These are phyloP conservation scores for Climacteris rufus DNA, from an alignment of 2,113 vertebrate genomes.

Conservation along the genomic window DNA sequence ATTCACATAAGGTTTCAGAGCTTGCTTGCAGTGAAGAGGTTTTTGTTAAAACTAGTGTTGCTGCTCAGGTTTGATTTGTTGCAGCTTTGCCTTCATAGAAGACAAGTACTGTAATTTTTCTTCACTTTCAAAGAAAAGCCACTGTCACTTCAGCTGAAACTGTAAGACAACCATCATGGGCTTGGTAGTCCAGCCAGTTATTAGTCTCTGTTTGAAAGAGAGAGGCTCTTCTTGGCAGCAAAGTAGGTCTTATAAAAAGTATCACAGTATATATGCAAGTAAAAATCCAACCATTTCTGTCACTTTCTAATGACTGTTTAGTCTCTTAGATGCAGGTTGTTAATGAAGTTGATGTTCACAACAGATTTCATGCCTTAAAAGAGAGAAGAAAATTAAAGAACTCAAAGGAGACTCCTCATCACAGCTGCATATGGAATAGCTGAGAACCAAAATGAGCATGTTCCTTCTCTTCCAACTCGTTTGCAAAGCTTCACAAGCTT, in stretches of 20 bases:
- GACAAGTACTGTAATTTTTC: not conserved
- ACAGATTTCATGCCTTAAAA: not conserved
- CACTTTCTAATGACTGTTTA: not conserved
- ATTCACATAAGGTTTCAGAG: not conserved
- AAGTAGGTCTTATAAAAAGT: not conserved
- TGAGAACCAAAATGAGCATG: not conserved
- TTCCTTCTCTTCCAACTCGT: not conserved
- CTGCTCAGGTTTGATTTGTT: not conserved
- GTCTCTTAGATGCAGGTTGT: not conserved
- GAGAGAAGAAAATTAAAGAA: not conserved
- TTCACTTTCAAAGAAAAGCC: not conserved
- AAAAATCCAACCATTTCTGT: not conserved
- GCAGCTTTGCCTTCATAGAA: not conserved
- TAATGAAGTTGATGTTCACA: not conserved
- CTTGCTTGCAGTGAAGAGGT: not conserved
- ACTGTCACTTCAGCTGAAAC: not conserved
- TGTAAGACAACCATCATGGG: not conserved
- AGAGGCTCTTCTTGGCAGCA: not conserved
- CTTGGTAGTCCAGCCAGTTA: not conserved
- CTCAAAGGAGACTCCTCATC: accelerated
- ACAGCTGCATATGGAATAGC: not conserved
- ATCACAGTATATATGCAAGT: not conserved
- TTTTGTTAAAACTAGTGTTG: not conserved
- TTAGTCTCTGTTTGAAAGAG: not conserved
- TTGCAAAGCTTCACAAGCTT: not conserved